phyloP scores from a whole-genome alignment of 2,797 vertebrate species.

The Labroides dimidiatus region DNA sequence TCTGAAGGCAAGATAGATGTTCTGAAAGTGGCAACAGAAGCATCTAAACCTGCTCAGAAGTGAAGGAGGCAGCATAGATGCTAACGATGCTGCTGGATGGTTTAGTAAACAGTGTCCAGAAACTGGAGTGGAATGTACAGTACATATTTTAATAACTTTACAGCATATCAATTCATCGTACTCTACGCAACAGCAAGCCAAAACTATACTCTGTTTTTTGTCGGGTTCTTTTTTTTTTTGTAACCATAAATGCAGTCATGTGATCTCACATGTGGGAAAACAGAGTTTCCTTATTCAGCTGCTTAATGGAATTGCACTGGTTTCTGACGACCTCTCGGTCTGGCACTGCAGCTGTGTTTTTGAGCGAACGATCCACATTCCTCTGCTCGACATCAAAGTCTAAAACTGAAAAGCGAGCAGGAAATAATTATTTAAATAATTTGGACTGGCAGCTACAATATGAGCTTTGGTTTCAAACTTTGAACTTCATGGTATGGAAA shows the following conservation, averaged over 20 bases:
- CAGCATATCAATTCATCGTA: conserved; percentile 6
- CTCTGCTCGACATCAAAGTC: conserved; percentile 15
- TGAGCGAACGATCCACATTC: background rate
- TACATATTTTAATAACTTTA: conserved; percentile 3
- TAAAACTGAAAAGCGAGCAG: conserved; percentile 1
- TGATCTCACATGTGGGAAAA: background rate
- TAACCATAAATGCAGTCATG: conserved; percentile 8
- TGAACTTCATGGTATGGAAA: conserved; percentile 14
- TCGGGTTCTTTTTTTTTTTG: background rate
- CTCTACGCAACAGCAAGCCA: background rate
- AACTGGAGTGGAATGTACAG: conserved; percentile 24
- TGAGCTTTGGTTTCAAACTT: conserved; percentile 9
- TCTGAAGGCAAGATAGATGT: conserved; percentile 9
- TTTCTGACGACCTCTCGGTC: background rate
- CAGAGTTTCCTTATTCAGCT: background rate
- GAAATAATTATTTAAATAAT: conserved; percentile 19
- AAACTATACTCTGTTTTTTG: background rate
- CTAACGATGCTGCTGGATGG: conserved; percentile 19
- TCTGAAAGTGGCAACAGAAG: conserved; percentile 20
- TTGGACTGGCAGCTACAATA: conserved; percentile 49
- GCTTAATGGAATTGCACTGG: background rate
- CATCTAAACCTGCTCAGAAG: conserved; percentile 35
- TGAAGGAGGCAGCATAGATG: conserved; percentile 14
- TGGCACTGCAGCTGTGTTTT: background rate
- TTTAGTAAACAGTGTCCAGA: conserved; percentile 15